These are phyloP conservation scores for Leucania comma DNA, from an alignment of 2,888 invertebrate genomes.

Conservation along the genomic window DNA sequence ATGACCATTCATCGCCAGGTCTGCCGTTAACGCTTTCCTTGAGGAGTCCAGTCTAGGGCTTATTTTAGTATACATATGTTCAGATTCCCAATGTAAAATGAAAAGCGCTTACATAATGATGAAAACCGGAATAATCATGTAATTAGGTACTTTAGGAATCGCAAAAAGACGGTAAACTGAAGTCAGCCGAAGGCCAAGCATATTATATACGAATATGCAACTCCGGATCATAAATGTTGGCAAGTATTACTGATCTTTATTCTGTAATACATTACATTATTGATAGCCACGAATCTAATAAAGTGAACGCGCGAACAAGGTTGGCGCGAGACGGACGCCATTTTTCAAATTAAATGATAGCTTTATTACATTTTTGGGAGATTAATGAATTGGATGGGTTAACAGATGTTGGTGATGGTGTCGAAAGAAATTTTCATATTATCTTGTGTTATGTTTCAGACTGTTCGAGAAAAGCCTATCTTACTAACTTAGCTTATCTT, in stretches of 20 bases:
- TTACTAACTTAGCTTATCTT: not conserved
- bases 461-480: not conserved
- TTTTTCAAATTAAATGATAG: constrained; percentile 48
- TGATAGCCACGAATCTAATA: constrained; percentile 48
- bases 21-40: no score
- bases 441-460: not conserved
- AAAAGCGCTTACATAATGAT: constrained; percentile 2
- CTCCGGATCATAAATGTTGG: constrained; percentile 37
- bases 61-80: no score
- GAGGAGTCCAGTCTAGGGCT: no score
- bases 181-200: constrained; percentile 15
- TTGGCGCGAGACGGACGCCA: constrained; percentile 33
- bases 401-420: constrained; percentile 45
- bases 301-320: constrained; percentile 36
- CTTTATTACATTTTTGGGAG: constrained; percentile 44
- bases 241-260: constrained; percentile 22
- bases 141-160: constrained; percentile 11
- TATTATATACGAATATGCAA: constrained; percentile 2
- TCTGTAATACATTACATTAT: constrained; percentile 54
- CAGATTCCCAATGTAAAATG: not conserved
- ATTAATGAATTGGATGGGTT: constrained; percentile 47
- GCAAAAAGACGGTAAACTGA: constrained; percentile 46
- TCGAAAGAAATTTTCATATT: constrained; percentile 20
- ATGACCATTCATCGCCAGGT: no score
- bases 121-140: constrained; percentile 7